These are phyloP conservation scores for Chromobotia macracanthus DNA, from an alignment of 2,797 vertebrate genomes.

Conservation along the genomic window DNA sequence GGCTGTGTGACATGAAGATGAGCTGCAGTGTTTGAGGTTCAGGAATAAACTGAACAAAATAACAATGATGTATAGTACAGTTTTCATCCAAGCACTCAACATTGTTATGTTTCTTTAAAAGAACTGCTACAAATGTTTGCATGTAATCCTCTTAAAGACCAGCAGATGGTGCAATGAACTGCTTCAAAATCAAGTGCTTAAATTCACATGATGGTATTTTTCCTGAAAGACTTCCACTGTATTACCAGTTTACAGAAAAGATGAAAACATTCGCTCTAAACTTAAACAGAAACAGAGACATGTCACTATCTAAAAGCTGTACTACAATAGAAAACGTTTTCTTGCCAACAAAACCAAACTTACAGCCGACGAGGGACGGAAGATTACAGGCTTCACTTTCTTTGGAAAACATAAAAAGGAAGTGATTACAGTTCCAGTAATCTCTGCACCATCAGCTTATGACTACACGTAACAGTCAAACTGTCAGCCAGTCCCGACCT, in stretches of 20 bases:
- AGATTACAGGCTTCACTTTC: background rate
- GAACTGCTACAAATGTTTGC: background rate
- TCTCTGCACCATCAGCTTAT: background rate
- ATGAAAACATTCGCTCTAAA: no score
- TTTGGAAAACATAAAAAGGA: background rate
- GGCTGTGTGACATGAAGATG: no score
- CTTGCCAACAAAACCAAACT: background rate
- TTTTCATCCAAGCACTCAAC: no score
- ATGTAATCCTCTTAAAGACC: background rate
- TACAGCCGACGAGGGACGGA: background rate
- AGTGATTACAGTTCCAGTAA: background rate
- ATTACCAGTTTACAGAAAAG: no score
- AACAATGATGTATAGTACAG: no score
- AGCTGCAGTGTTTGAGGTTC: no score
- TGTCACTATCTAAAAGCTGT: background rate
- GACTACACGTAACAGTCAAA: background rate
- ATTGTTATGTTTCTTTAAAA: background rate
- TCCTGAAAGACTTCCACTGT: no score
- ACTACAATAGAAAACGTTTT: background rate
- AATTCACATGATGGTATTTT: background rate
- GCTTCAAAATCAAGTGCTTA: background rate
- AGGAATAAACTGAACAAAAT: no score
- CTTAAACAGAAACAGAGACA: background rate
- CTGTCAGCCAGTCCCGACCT: background rate
- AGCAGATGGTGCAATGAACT: background rate